Percentiles rank a stretch among this genome's conserved stretches.
phyloP scores from a whole-genome alignment of 2,113 vertebrate species.

The Miniopterus natalensis region DNA sequence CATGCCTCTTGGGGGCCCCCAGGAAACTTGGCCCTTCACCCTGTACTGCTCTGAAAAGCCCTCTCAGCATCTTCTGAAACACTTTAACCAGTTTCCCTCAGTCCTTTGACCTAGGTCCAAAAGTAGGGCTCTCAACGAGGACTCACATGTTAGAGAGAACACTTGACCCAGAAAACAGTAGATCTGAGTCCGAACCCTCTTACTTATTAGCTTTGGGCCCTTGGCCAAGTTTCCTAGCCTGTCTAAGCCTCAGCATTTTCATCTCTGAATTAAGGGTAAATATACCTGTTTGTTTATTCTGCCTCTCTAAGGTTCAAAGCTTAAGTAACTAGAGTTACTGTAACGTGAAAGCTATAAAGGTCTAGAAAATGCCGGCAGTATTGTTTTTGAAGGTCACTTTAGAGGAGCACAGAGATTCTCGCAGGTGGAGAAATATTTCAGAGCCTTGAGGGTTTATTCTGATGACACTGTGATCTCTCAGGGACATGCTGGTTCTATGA shows the following conservation, averaged over 20 bases:
- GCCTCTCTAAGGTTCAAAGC: conserved; percentile 13
- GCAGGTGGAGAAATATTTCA: conserved; percentile 64
- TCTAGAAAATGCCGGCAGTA: not conserved
- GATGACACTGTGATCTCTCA: conserved; percentile 46
- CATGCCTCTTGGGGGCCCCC: not conserved
- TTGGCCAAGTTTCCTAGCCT: not conserved
- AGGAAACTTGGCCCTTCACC: not conserved
- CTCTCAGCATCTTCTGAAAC: not conserved
- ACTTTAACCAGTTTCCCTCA: not conserved
- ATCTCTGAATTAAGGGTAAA: not conserved
- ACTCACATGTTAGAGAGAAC: not conserved
- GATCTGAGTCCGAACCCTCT: not conserved
- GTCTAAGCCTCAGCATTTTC: not conserved
- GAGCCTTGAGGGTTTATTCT: not conserved
- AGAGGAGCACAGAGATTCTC: conserved; percentile 15
- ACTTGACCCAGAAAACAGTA: not conserved
- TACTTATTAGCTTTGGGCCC: not conserved
- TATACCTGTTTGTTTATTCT: not conserved
- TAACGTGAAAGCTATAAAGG: conserved; percentile 37
- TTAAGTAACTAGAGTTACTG: conserved; percentile 29
- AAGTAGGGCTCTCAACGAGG: not conserved
- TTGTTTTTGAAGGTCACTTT: not conserved
- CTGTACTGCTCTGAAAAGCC: not conserved
- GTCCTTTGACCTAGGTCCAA: not conserved
- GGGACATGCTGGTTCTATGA: conserved; percentile 31